Evolutionary conservation across 64 coral and sea anemone species (phyloP).

Genomic region (Astreopora myriophthalma): DNA sequence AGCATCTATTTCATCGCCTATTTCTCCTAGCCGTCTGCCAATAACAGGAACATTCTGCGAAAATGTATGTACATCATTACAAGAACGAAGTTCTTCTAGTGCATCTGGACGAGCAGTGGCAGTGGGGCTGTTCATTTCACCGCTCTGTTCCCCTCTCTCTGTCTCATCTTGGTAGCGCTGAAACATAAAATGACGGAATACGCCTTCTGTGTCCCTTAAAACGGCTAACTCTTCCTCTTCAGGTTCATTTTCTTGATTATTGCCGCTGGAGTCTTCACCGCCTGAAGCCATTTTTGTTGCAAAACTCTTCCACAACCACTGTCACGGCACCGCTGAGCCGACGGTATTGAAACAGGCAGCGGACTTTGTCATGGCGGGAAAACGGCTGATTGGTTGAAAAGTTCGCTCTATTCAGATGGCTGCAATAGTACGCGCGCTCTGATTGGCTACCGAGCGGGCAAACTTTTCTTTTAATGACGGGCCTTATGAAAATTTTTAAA

Average conservation of each 20-base stretch:
- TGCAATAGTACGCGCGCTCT: no score
- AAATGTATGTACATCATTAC: conserved; percentile 69
- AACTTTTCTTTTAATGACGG: no score
- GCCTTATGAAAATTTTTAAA: no score
- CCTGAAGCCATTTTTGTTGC: conserved; percentile 81
- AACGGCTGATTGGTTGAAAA: no score
- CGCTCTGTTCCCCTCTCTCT: conserved; percentile 58
- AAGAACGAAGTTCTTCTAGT: conserved; percentile 93
- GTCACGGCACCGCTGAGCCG: neutral
- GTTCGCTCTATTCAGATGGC: no score
- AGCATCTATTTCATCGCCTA: conserved; percentile 97
- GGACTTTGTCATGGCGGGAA: neutral
- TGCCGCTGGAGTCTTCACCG: conserved; percentile 32
- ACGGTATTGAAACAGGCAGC: neutral
- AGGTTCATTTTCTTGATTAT: conserved; percentile 54
- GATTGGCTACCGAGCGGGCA: no score
- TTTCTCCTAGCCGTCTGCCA: conserved; percentile 89
- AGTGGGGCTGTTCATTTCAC: conserved; percentile 64
- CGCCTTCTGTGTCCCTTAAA: conserved; percentile 75
- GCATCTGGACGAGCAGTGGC: conserved; percentile 83
- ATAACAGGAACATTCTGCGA: conserved; percentile 80
- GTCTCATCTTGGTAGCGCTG: conserved; percentile 85
- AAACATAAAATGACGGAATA: conserved; percentile 94
- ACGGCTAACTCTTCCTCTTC: conserved; percentile 76
- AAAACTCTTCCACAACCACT: neutral